These are phyloP conservation scores for Belonocnema kinseyi DNA, from an alignment of 1,140 invertebrate genomes.

Conservation along the genomic window DNA sequence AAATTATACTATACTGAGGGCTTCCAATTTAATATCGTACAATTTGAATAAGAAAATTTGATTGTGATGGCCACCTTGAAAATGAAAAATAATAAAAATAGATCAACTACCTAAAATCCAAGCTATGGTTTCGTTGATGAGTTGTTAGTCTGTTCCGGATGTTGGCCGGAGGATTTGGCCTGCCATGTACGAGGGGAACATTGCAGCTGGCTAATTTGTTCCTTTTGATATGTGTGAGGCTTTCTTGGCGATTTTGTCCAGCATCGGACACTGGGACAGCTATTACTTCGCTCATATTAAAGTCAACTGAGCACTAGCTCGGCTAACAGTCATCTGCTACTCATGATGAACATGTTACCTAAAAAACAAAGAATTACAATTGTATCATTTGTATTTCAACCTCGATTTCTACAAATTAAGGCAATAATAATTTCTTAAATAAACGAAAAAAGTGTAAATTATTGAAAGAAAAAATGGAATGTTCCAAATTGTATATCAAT, in stretches of 20 bases:
- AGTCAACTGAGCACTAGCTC: constrained; percentile 69
- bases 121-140: constrained; percentile 86
- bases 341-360: constrained; percentile 66
- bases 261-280: constrained; percentile 65
- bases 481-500: too few species aligned
- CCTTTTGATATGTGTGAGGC: constrained; percentile 68
- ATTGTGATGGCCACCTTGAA: too few species aligned
- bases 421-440: constrained; percentile 3
- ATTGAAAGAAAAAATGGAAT: background rate
- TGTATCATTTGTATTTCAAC: background rate
- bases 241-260: constrained; percentile 71
- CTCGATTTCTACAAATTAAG: background rate
- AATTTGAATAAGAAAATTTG: too few species aligned
- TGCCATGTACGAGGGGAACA: constrained; percentile 79
- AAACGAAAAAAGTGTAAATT: background rate
- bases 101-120: constrained; percentile 82
- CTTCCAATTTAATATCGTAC: too few species aligned
- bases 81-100: too few species aligned
- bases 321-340: constrained; percentile 73
- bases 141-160: constrained; percentile 80
- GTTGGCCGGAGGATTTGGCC: constrained; percentile 75
- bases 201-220: constrained; percentile 72
- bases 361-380: constrained; percentile 36
- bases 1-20: too few species aligned
- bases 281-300: constrained; percentile 75